Conservation (phyloP, 2,888 invertebrate species). For the Dicyrtomina minuta region DNA sequence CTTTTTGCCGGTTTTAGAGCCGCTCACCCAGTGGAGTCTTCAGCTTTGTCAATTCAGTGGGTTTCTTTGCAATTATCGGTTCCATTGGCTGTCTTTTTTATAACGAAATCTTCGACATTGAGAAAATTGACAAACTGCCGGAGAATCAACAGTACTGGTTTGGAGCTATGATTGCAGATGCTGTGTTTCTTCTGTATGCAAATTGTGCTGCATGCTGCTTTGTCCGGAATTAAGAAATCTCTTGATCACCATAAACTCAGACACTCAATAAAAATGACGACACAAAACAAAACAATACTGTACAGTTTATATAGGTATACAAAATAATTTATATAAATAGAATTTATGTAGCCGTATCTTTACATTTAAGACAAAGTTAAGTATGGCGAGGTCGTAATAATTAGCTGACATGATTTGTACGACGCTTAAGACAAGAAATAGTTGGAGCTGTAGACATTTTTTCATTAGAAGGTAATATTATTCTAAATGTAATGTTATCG, state of each 20-base stretch:
- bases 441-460: too few relatives aligned
- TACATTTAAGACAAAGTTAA: too few relatives aligned
- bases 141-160: constrained; percentile 33
- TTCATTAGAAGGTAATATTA: too few relatives aligned
- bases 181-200: constrained; percentile 38
- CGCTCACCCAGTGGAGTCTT: constrained; percentile 41
- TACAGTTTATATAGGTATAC: not conserved
- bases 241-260: not conserved
- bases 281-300: not conserved
- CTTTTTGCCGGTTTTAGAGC: constrained; percentile 30
- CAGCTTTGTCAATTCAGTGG: constrained; percentile 47
- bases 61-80: constrained; percentile 38
- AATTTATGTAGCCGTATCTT: not conserved
- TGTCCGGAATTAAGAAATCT: not conserved
- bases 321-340: not conserved
- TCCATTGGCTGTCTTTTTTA: constrained; percentile 43
- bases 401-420: too few relatives aligned
- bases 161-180: constrained; percentile 39
- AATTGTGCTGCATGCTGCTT: constrained; percentile 18
- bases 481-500: too few relatives aligned
- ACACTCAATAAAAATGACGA: not conserved
- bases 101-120: constrained; percentile 7
- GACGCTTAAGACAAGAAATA: too few relatives aligned
- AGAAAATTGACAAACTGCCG: constrained; percentile 30
- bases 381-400: too few relatives aligned